Evolutionary conservation across 1,140 invertebrate species (phyloP).

Genomic region (Drepana arcuata): DNA sequence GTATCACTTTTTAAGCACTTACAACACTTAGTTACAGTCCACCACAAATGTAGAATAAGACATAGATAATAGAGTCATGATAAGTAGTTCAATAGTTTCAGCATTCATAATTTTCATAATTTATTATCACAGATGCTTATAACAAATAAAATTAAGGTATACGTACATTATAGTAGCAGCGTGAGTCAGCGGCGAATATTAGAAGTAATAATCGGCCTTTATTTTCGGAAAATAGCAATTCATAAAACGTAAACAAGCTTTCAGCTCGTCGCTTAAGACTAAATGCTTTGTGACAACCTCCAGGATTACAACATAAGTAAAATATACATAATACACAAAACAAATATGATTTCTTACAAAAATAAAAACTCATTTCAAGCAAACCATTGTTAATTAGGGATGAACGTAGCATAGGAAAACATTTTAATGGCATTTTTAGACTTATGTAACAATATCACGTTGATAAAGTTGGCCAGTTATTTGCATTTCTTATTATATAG

Average conservation of each 20-base stretch:
- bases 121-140: slow-evolving; percentile 32
- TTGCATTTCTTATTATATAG: too few relatives aligned
- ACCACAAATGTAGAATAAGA: slow-evolving; percentile 6
- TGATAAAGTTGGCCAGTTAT: too few relatives aligned
- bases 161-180: slow-evolving; percentile 6
- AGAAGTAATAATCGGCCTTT: too few relatives aligned
- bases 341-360: slow-evolving; percentile 11
- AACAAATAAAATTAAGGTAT: slow-evolving; percentile 19
- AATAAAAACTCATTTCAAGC: slow-evolving; percentile 7
- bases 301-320: too few relatives aligned
- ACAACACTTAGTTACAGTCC: slow-evolving; percentile 16
- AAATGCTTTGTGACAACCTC: slow-evolving; percentile 20
- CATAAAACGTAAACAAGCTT: slow-evolving; percentile 5
- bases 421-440: slow-evolving; percentile 16
- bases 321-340: slow-evolving; percentile 10
- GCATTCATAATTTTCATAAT: slow-evolving; percentile 19
- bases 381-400: slow-evolving; percentile 8
- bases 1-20: slow-evolving; percentile 46
- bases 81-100: slow-evolving; percentile 26
- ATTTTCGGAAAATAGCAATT: too few relatives aligned
- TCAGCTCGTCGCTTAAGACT: slow-evolving; percentile 13
- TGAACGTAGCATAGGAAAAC: slow-evolving; percentile 9
- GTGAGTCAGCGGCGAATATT: slow-evolving; percentile 1
- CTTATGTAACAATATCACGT: too few relatives aligned
- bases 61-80: slow-evolving; percentile 22